Evolutionary conservation across 2,797 vertebrate species (phyloP), one percentile per base, ranked within the genome.

Genomic region (Astyanax mexicanus): DNA sequence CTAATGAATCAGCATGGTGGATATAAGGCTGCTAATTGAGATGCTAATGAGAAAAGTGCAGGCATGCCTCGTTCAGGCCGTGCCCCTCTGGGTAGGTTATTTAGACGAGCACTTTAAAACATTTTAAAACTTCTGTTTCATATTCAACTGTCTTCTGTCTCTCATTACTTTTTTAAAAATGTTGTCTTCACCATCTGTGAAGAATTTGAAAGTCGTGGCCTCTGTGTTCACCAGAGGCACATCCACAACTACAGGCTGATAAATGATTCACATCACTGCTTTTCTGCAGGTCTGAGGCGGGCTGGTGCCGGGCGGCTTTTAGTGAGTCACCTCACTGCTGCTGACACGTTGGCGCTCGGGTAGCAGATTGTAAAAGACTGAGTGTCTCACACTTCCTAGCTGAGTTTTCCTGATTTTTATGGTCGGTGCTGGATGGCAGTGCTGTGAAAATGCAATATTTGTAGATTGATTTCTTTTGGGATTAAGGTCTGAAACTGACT

Each of bases 1-100:
- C 62, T 78, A 73, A 78, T 73, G 35, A 73, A 73, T 38, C 69
- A 51, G 52, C 57, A 60, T 68, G 13, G 13, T 42, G n/a, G 21
- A 32, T 51, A n/a, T 11, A 62, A 52, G 45, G n/a, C 45, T 69
- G 42, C 42, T 72, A 40, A 75, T 71, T 68, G 40, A 38, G 52
- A 61, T 52, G 37, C 57, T 75, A 58, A 42, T 77, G 35, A 65
- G 64, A 60, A 76, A 76, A 65, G 54, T 44, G 13, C 49, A 25
- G 38, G 17, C 49, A 8, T 61, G 38, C 51, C 71, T 42, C 35
- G 15, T 9, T 12, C 21, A 27, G 64, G 8, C 64, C 21, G 0
- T 27, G 3, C 6, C 27, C 8, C 27, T 23, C 29, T 32, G 3
- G 25, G 55, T 15, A 51, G 42, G 47, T 29, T 32, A 7, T 60